Percentiles rank a stretch among this genome's conserved stretches.
phyloP scores from a whole-genome alignment of 92 coral and sea anemone species.

The Bergia puertoricense region DNA sequence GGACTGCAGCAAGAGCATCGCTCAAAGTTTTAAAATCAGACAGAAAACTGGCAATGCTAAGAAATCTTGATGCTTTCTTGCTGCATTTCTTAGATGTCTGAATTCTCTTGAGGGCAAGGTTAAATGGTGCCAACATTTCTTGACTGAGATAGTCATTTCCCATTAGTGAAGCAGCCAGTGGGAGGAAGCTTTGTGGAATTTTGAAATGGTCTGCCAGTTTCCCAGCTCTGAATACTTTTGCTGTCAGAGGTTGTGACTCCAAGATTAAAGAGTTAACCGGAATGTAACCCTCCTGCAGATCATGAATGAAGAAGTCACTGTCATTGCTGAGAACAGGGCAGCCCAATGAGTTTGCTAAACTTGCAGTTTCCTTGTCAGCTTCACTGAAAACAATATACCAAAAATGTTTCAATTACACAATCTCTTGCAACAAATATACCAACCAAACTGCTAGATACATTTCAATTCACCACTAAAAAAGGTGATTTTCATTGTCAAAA shows the following conservation, averaged over 20 bases:
- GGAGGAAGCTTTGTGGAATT: constrained; percentile 57
- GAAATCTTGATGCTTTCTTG: constrained; percentile 45
- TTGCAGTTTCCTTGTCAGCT: constrained; percentile 88
- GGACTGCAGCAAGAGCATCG: constrained; percentile 56
- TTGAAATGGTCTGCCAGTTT: constrained; percentile 65
- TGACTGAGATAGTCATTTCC: constrained; percentile 84
- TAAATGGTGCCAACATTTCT: constrained; percentile 57
- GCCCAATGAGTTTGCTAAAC: constrained; percentile 67
- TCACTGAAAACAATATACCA: constrained; percentile 53
- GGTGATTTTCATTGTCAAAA: no score
- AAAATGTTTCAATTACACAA: neutral
- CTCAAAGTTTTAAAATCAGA: constrained; percentile 41
- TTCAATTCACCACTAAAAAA: neutral
- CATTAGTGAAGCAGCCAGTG: constrained; percentile 83
- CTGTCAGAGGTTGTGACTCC: constrained; percentile 50
- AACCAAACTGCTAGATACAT: no score
- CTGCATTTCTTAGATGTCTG: constrained; percentile 35
- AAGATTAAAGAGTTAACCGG: constrained; percentile 66
- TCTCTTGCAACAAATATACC: no score
- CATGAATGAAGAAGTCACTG: constrained; percentile 92
- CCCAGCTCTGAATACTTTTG: constrained; percentile 53
- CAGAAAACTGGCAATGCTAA: constrained; percentile 62
- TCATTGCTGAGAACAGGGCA: constrained; percentile 87
- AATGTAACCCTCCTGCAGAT: constrained; percentile 76
- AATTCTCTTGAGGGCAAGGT: constrained; percentile 47